phyloP scores from a whole-genome alignment of 2,797 vertebrate species.

The Atherinosoma microstoma region DNA sequence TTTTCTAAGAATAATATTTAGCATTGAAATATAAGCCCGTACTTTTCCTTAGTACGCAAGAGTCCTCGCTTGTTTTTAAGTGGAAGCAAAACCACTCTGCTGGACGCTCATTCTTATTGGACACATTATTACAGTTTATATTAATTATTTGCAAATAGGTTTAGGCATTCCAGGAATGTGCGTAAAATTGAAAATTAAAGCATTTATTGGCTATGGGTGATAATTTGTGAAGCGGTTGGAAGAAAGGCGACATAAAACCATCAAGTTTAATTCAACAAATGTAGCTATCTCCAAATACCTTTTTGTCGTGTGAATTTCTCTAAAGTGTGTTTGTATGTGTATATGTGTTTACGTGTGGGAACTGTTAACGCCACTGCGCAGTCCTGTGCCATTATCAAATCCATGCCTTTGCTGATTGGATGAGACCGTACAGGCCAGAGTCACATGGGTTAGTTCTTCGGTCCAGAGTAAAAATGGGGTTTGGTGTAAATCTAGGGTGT shows the following conservation, averaged over 20 bases:
- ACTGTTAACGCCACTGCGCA: conserved; percentile 68
- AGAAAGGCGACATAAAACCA: background rate
- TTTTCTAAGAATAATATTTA: background rate
- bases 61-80: background rate
- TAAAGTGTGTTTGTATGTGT: conserved; percentile 31
- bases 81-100: background rate
- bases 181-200: background rate
- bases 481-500: conserved; percentile 98
- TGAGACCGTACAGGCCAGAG: conserved; percentile 81
- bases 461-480: conserved; percentile 94
- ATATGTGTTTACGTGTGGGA: conserved; percentile 42
- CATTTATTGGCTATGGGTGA: background rate
- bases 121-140: background rate
- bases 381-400: conserved; percentile 90
- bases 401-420: conserved; percentile 86
- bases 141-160: background rate
- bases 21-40: background rate
- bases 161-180: background rate
- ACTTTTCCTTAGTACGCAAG: background rate
- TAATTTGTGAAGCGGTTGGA: background rate
- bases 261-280: background rate
- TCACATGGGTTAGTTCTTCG: conserved; percentile 90
- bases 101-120: background rate
- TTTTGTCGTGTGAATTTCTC: conserved; percentile 23
- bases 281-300: background rate